Evolutionary conservation across 2,113 vertebrate genomes (phyloP).

Genomic region (Ondatra zibethicus): DNA sequence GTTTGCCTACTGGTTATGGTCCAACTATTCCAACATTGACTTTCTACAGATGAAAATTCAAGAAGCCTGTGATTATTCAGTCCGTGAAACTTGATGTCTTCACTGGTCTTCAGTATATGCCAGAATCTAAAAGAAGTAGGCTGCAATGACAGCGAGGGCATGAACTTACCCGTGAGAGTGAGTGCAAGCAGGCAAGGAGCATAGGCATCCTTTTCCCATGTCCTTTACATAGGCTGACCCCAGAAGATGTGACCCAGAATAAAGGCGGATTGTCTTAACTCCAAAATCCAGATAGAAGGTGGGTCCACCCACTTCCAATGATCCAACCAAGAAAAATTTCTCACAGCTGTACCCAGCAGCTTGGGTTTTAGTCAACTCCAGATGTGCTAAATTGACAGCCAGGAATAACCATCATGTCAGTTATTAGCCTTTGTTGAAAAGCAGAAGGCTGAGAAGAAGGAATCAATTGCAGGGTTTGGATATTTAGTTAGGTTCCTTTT

Average conservation of each 20-base stretch:
- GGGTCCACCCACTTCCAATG: background rate
- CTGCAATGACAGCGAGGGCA: background rate
- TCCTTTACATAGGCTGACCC: background rate
- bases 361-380: background rate
- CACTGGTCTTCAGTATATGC: background rate
- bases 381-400: background rate
- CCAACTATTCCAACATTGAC: background rate
- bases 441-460: background rate
- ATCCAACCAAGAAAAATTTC: background rate
- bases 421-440: background rate
- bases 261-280: background rate
- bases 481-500: background rate
- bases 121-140: background rate
- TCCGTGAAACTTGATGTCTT: too few species aligned
- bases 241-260: background rate
- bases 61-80: background rate
- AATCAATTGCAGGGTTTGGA: background rate
- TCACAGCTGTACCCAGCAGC: background rate
- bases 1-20: background rate
- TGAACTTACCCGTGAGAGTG: background rate
- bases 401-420: background rate
- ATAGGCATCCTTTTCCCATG: background rate
- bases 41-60: background rate
- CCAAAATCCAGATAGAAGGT: background rate
- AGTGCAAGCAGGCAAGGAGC: background rate